Evolutionary conservation across 23 tunicate genomes (phyloP).

Genomic region (Pegea sp.): DNA sequence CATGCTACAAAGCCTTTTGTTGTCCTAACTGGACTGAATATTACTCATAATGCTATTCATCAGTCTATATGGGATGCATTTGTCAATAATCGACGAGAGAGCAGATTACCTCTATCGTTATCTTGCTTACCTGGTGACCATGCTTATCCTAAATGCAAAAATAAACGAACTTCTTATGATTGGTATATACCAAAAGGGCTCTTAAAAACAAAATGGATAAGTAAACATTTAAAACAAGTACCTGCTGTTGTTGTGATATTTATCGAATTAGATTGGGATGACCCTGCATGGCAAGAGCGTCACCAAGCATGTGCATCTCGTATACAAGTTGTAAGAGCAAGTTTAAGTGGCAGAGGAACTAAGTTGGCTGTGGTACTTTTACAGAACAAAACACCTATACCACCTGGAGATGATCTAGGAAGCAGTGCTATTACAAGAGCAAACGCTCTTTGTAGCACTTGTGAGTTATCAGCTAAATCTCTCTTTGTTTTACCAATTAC

Average conservation of each 20-base stretch:
- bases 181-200: constrained; percentile 92
- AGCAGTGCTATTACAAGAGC: constrained; percentile 55
- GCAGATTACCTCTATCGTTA: constrained; percentile 33
- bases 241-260: constrained; percentile 75
- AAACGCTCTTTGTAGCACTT: constrained; percentile 65
- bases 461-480: constrained; percentile 76
- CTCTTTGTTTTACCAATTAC: constrained; percentile 66
- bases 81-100: constrained; percentile 48
- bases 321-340: constrained; percentile 65
- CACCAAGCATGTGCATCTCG: constrained; percentile 80
- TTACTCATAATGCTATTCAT: constrained; percentile 76
- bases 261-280: constrained; percentile 90
- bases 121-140: constrained; percentile 78
- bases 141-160: constrained; percentile 39
- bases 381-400: constrained; percentile 61
- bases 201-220: constrained; percentile 58
- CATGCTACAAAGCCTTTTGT: constrained; percentile 42
- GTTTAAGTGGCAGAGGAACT: constrained; percentile 58
- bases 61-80: constrained; percentile 87
- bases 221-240: constrained; percentile 38
- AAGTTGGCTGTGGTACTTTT: constrained; percentile 74
- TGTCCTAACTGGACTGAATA: constrained; percentile 70
- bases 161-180: constrained; percentile 73
- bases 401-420: constrained; percentile 85
- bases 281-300: constrained; percentile 58